Evolutionary conservation across 2,113 vertebrate genomes (phyloP), one percentile per base, ranked within the genome.

Genomic region (Dipodomys stephensi): DNA sequence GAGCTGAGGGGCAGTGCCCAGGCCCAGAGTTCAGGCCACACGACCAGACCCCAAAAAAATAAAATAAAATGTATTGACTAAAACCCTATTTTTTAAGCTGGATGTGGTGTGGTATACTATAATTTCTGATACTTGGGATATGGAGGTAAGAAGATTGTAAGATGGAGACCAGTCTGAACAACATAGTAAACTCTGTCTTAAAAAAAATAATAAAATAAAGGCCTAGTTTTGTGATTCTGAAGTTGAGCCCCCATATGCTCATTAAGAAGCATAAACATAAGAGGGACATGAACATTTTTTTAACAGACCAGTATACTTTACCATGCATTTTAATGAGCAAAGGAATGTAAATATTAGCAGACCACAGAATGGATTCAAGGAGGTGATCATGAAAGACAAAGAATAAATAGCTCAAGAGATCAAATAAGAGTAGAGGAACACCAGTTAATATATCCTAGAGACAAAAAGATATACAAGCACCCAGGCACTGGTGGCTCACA

Each of bases 81-180:
- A 83, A 84, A 92, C 15, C 12, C 30, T 53, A 35, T 15, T 28
- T 57, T n/a, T 57, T 35, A 64, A 67, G 25, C 27, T 11, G 8
- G 25, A 27, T 7, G 2, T n/a, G 8, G 7, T 18, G 19, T 7
- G 9, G 6, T 4, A 1, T 11, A 16, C 2, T 77, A 44, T 39
- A 86, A 73, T 60, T 15, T 23, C 49, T 16, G 39, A 13, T 49
- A 9, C 35, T 3, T 11, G 19, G 4, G 12, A 87, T 25, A 4
- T 16, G 8, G 28, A 32, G 72, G 35, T 18, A 23, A 11, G 27
- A 74, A 35, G 4, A 74, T 44, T 49, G 25, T 4, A 67, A 67
- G 25, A 27, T 28, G 13, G 71, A 87, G 35, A 19, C 20, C 19
- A 32, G 19, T 12, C 73, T n/a, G 28, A 7, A 23, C 72, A 65